Evolutionary conservation across 2,113 vertebrate species (phyloP).

Genomic region (Synchiropus splendidus): DNA sequence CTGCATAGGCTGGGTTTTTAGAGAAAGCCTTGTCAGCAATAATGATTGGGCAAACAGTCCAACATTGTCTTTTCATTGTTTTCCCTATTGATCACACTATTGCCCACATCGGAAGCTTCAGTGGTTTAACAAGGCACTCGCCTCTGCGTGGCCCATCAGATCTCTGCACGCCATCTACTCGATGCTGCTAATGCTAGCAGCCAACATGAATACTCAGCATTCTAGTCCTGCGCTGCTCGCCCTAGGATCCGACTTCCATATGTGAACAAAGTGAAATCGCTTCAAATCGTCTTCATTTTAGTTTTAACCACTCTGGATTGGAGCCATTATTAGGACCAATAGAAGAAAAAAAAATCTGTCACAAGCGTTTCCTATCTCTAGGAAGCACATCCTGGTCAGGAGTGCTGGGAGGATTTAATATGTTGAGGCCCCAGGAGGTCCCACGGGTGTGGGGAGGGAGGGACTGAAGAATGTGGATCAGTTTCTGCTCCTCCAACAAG

Average conservation of each 20-base stretch:
- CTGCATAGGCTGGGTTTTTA: conserved; percentile 6
- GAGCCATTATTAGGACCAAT: too few relatives aligned
- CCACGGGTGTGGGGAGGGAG: conserved; percentile 32
- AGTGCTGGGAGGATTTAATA: conserved; percentile 14
- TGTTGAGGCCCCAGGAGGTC: conserved; percentile 30
- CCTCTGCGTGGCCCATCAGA: too few relatives aligned
- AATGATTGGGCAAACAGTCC: conserved; percentile 26
- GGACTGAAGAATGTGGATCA: conserved; percentile 45
- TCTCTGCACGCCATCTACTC: too few relatives aligned
- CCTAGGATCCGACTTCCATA: too few relatives aligned
- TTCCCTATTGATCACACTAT: conserved; percentile 12
- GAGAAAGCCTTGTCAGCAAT: conserved; percentile 19
- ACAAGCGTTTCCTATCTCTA: conserved; percentile 1
- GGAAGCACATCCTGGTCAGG: conserved; percentile 31
- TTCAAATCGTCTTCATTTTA: too few relatives aligned
- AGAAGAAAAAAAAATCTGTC: too few relatives aligned
- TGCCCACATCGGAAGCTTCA: conserved; percentile 6
- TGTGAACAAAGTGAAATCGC: too few relatives aligned
- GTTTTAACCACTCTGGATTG: too few relatives aligned
- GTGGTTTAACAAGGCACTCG: too few relatives aligned
- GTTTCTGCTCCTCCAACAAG: conserved; percentile 33
- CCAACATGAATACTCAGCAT: too few relatives aligned
- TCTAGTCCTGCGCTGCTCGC: too few relatives aligned
- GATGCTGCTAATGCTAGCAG: too few relatives aligned
- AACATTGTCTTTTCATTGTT: conserved; percentile 8